Base-by-base conservation (phyloP, 2,113 vertebrate genomes). In the Amazona vittata region DNA sequence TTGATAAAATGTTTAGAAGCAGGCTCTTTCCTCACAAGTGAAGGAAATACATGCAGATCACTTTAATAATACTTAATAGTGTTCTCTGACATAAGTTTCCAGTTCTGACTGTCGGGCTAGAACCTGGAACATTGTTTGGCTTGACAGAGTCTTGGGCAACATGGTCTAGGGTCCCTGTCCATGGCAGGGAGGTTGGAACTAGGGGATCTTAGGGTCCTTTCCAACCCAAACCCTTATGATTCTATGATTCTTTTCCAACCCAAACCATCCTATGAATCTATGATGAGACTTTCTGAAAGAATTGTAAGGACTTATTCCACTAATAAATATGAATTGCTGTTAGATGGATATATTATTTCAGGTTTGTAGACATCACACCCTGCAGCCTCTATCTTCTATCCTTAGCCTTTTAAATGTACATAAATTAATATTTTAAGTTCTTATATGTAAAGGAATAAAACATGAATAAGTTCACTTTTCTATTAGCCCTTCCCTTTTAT, bases 1-100 rank as follows among this genome's bases (percentile, higher is more conserved):
- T 97, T 97, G 98, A 98, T 97, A 95, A 98, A 98, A 70, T 94
- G 98, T 98, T 78, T 87, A 21, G 91, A 87, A 83, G n/a, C 6
- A 37, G 41, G 33, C 46, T 33, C 39, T 75, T 94, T 95, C 79
- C 39, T 4, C 69, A 2, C 35, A 62, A 19, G n/a, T 11, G 86
- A 59, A 85, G 74, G 59, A 81, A 94, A 88, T 53, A 12, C 53
- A 64, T 20, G 83, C 78, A 86, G 87, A 96, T 93, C 43, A 31
- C 89, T 97, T 95, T 77, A 93, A 67, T 79, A 93, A 92, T 62
- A 68, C 67, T 79, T 96, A 95, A 59, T 77, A 78, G 81, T 12
- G 43, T 90, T 94, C 57, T 78, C 26, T 75, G 83, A 75, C 78
- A 62, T 49, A 82, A 95, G 89, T 95, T 96, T 95, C 94, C 95